Conservation (phyloP, 2,888 invertebrate genomes). For the Periphyllus acericola region DNA sequence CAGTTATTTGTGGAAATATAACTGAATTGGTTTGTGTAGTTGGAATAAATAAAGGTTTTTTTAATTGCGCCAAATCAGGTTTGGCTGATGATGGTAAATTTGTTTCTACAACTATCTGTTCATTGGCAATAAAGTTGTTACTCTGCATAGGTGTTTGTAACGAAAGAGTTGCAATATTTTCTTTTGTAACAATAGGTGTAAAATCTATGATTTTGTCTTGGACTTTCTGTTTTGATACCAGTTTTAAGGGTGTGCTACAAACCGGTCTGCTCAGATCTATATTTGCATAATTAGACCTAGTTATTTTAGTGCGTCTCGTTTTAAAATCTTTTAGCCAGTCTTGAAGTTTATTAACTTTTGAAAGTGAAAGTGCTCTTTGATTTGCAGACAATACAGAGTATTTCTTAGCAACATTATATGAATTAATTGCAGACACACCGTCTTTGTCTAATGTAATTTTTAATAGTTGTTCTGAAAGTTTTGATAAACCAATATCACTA, state of each 20-base stretch:
- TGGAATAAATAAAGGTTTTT: constrained; percentile 34
- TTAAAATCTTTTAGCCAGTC: constrained; percentile 60
- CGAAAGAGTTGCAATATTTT: not conserved
- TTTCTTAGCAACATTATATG: constrained; percentile 56
- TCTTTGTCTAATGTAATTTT: constrained; percentile 56
- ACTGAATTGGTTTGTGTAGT: constrained; percentile 11
- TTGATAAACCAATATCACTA: constrained; percentile 55
- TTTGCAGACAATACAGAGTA: constrained; percentile 55
- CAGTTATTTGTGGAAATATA: not conserved
- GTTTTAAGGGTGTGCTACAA: constrained; percentile 48
- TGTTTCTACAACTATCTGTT: not conserved
- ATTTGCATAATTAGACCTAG: constrained; percentile 35
- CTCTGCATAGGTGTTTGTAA: not conserved
- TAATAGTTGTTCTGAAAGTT: constrained; percentile 57
- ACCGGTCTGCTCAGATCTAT: constrained; percentile 34
- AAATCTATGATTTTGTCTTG: constrained; percentile 25
- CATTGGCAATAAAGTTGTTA: not conserved
- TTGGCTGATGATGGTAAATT: not conserved
- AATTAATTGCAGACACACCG: constrained; percentile 57
- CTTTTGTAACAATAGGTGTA: constrained; percentile 14
- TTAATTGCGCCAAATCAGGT: not conserved
- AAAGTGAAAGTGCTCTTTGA: constrained; percentile 50
- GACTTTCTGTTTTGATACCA: not conserved
- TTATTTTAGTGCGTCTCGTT: constrained; percentile 52
- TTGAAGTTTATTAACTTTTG: constrained; percentile 58